Evolutionary conservation across 2,888 invertebrate species (phyloP), one percentile per base, ranked within the genome.

Genomic region (Nemotelus pantherinus): DNA sequence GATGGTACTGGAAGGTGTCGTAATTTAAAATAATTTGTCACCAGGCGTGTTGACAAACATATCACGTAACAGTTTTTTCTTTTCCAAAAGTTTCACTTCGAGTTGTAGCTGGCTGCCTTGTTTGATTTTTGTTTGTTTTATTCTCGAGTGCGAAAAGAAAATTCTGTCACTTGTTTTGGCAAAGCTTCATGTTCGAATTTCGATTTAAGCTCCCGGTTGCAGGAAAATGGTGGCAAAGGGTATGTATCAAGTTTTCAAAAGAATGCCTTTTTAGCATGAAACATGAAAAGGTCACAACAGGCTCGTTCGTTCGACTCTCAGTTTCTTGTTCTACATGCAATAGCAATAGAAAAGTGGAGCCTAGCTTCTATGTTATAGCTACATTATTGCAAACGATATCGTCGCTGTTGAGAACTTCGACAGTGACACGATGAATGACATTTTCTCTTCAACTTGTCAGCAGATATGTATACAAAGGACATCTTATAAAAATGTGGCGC

Each of bases 1-100:
- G 68, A 65, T 65, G 67, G 67, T n/a, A 77, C 58, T 76, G 65
- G 64, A 76, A 77, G 79, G 76, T 71, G 77, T 71, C 75, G 71
- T 79, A 79, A 79, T 79, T 79, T 79, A 79, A 79, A 79, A 79
- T 77, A 79, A 79, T 79, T 79, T 79, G 79, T 77, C 76, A 76
- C 65, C 50, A 70, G 70, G 76, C 57, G 72, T 71, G 77, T 77
- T 77, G 77, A 77, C 77, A 77, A 77, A 77, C 79, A 79, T 65
- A 77, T 79, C 79, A 79, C 79, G 77, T 79, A 79, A 76, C 76
- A 53, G 58, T 68, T 77, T 77, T 77, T 77, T 43, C 39, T 55
- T 41, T 48, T 70, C 70, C 39, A 50, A 47, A n/a, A 44, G 65
- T 45, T 65, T 9, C 10, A 5, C 7, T 44, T 3, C 25, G 25